Evolutionary conservation across 2,888 invertebrate species (phyloP).

Genomic region (Eretmocerus hayati): DNA sequence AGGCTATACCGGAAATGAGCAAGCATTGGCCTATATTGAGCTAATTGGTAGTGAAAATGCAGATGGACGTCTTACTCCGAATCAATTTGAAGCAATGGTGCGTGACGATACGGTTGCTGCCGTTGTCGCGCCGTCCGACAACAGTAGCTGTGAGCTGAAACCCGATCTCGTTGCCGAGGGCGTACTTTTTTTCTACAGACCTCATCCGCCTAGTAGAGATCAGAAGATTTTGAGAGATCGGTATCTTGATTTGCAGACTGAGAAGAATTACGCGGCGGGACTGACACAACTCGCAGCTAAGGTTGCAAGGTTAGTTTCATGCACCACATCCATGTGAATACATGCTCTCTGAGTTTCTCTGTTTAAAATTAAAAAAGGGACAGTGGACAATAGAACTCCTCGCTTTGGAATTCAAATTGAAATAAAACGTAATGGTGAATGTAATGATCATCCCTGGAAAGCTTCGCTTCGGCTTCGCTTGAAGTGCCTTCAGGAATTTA

Average conservation of each 20-base stretch:
- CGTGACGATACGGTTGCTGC: conserved; percentile 48
- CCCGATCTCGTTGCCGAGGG: conserved; percentile 54
- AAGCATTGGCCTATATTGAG: conserved; percentile 56
- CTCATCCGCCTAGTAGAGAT: conserved; percentile 59
- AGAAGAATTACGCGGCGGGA: conserved; percentile 68
- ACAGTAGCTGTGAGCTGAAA: conserved; percentile 42
- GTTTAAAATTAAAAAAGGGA: too few relatives aligned
- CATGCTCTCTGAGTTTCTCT: too few relatives aligned
- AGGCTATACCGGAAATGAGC: conserved; percentile 80
- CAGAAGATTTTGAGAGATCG: conserved; percentile 57
- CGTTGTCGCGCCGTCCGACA: conserved; percentile 31
- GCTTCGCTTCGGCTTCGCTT: too few relatives aligned
- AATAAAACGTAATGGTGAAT: too few relatives aligned
- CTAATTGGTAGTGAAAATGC: conserved; percentile 54
- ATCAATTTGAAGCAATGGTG: conserved; percentile 58
- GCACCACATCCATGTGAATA: too few relatives aligned
- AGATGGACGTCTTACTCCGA: conserved; percentile 55
- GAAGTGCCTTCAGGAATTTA: too few relatives aligned
- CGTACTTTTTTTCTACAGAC: conserved; percentile 69
- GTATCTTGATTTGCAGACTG: conserved; percentile 66
- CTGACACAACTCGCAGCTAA: conserved; percentile 62
- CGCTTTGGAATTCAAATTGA: too few relatives aligned
- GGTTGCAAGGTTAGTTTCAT: conserved; percentile 54
- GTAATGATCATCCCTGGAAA: too few relatives aligned
- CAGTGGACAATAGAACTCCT: too few relatives aligned